Evolutionary conservation across 2,888 invertebrate genomes (phyloP).

Genomic region (Tetramorium bicarinatum): DNA sequence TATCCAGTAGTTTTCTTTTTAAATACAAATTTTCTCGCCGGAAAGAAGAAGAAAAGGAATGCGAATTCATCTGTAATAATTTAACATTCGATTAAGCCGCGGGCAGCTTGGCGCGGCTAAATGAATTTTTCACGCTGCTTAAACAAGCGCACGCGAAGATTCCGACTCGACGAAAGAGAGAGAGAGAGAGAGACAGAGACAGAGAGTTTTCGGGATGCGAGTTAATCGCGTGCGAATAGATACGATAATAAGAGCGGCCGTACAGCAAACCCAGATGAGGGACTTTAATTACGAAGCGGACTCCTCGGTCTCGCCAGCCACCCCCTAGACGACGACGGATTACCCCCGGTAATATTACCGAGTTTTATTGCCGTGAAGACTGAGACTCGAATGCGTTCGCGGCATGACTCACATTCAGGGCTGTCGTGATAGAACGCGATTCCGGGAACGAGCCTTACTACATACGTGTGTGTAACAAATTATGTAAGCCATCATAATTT

Average conservation of each 20-base stretch:
- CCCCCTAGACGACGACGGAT: conserved; percentile 73
- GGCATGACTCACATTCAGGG: conserved; percentile 71
- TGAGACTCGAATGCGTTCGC: conserved; percentile 65
- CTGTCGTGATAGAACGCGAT: neutral
- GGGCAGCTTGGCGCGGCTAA: neutral
- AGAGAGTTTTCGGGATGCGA: conserved; percentile 23
- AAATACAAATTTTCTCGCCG: neutral
- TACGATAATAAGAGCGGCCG: conserved; percentile 44
- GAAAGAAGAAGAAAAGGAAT: neutral
- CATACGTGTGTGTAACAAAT: neutral
- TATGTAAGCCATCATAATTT: neutral
- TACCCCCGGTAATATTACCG: conserved; percentile 77
- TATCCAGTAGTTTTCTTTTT: neutral
- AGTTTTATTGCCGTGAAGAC: conserved; percentile 75
- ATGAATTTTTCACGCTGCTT: conserved; percentile 24
- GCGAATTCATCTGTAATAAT: conserved; percentile 17
- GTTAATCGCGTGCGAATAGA: conserved; percentile 48
- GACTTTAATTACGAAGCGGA: conserved; percentile 75
- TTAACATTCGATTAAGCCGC: conserved; percentile 33
- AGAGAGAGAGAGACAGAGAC: neutral
- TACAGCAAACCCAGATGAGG: conserved; percentile 43
- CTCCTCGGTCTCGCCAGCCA: conserved; percentile 71
- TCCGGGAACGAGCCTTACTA: neutral
- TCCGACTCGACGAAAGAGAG: neutral
- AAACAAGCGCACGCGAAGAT: conserved; percentile 7